These are phyloP conservation scores for Pseudonaja textilis DNA, from an alignment of 2,113 vertebrate genomes.

Conservation along the genomic window DNA sequence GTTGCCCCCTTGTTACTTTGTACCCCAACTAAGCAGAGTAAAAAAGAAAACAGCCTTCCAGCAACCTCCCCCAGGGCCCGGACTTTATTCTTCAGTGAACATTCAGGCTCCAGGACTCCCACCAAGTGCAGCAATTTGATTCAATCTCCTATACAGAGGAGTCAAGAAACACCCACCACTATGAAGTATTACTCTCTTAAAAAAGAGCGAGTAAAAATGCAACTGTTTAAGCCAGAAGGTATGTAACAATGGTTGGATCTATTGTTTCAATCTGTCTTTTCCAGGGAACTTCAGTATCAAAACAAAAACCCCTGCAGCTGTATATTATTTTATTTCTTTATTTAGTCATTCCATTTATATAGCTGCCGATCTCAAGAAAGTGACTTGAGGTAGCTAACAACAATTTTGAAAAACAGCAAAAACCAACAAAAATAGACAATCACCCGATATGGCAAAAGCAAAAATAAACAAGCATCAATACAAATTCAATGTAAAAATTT, in stretches of 20 bases:
- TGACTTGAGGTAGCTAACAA: background rate
- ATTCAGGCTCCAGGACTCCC: constrained; percentile 41
- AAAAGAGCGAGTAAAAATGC: constrained; percentile 38
- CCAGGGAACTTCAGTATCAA: background rate
- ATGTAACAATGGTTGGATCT: constrained; percentile 18
- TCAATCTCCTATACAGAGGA: fast-evolving
- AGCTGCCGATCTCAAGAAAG: background rate
- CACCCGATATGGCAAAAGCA: background rate
- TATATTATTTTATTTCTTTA: background rate
- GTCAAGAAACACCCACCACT: constrained; percentile 60
- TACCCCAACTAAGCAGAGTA: constrained; percentile 84
- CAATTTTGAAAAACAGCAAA: background rate
- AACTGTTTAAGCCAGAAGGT: constrained; percentile 81
- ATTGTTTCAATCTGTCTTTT: background rate
- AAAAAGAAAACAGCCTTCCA: constrained; percentile 69
- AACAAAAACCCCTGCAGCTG: background rate
- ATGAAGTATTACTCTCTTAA: background rate
- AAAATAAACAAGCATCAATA: background rate
- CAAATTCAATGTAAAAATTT: background rate
- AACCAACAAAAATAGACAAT: background rate
- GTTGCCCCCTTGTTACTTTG: constrained; percentile 62
- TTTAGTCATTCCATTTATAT: background rate
- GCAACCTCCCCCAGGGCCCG: constrained; percentile 48
- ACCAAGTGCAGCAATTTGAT: constrained; percentile 33
- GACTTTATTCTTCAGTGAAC: constrained; percentile 63